Base-by-base conservation (phyloP, 2,888 invertebrate species). In the Drosophila pullipes region DNA sequence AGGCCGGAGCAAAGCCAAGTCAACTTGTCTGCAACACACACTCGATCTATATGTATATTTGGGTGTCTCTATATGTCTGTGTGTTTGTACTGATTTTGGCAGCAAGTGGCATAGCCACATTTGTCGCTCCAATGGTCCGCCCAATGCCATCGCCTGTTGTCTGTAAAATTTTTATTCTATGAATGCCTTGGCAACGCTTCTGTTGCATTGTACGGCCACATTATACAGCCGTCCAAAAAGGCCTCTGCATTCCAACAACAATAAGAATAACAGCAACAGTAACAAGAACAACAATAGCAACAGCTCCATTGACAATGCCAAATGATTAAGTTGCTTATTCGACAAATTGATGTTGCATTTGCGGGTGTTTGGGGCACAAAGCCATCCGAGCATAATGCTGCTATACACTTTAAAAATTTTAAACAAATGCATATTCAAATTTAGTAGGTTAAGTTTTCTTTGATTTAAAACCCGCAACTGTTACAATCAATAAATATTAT, bases 301-400 rank as follows among this genome's bases (percentile, higher is more conserved):
- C 63, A 59, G 41, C 68, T 66, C 75, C 81, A 82, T 80, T 79
- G 80, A 76, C 86, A 86, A 82, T 85, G 71, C 74, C 75, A 79
- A 86, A 90, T 88, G 90, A 88, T 88, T 83, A 89, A 88, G 90
- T 90, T 88, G 90, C 90, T 89, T 89, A 88, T 89, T 90, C 84
- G 86, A 86, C 88, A 88, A 88, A 88, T 88, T 90, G 89, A 83
- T 86, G 89, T 79, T 79, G 78, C 78, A 72, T 74, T 68, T 62
- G 63, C 53, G 55, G 62, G 64, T 61, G 58, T 62, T 53, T 39
- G 49, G n/a, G 16, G 13, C 58, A 54, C 44, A 69, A 35, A 33
- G 37, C 28, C 31, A 30, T 41, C 28, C 6, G n/a, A 35, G 35
- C 50, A 39, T 25, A 37, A 52, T 58, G 50, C 13, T n/a, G 35